Percentiles rank a stretch among this genome's conserved stretches.
These are phyloP conservation scores for Bruchidius siliquastri DNA, from an alignment of 2,888 invertebrate genomes.

Conservation along the genomic window DNA sequence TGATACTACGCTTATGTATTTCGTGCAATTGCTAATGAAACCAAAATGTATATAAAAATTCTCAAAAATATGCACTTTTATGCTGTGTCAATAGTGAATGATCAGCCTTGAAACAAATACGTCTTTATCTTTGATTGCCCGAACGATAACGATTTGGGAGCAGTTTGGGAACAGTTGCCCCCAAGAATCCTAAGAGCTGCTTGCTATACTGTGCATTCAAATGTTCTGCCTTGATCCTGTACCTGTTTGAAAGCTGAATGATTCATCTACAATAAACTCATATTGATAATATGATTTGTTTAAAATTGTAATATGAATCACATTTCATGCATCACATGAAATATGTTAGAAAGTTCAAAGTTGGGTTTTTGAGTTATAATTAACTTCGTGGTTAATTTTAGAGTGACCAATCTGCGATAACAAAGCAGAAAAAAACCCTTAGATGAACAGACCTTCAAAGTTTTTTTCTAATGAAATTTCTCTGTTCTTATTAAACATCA, in stretches of 20 bases:
- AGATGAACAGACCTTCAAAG: too few species aligned
- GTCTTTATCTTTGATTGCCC: not conserved
- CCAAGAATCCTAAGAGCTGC: conserved; percentile 15
- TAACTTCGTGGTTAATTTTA: not conserved
- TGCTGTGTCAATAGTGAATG: conserved; percentile 21
- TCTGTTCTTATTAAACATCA: too few species aligned
- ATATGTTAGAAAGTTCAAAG: not conserved
- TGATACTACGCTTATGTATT: conserved; percentile 17
- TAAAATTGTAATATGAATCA: not conserved
- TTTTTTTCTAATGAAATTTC: too few species aligned
- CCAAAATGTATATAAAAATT: conserved; percentile 15
- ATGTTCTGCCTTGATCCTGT: not conserved
- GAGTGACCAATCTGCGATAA: too few species aligned
- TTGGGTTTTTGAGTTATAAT: not conserved
- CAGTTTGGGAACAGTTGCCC: conserved; percentile 33
- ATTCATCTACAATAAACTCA: not conserved
- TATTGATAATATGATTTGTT: not conserved
- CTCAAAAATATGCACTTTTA: conserved; percentile 30
- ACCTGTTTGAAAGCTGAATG: conserved; percentile 9
- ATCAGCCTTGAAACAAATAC: conserved; percentile 16
- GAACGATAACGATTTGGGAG: conserved; percentile 17
- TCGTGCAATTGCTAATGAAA: conserved; percentile 26
- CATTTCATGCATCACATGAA: not conserved
- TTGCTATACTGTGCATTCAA: not conserved
- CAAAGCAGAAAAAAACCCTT: too few species aligned